These are phyloP conservation scores for Grus americana DNA, from an alignment of 2,113 vertebrate species.

Conservation along the genomic window DNA sequence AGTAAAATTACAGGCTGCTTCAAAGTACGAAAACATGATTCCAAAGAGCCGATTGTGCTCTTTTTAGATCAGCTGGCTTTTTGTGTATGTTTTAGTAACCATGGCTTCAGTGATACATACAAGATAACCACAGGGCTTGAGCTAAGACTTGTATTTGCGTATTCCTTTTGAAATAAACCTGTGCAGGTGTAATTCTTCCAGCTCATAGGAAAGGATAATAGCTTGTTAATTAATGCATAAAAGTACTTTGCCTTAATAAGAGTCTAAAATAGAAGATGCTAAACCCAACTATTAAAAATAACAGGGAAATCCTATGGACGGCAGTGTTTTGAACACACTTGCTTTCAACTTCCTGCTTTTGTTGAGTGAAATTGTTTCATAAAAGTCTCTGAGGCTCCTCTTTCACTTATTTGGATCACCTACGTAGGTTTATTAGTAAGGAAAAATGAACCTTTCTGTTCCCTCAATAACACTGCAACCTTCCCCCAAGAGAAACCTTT, in stretches of 20 bases:
- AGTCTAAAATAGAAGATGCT: background rate
- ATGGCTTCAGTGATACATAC: background rate
- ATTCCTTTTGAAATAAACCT: background rate
- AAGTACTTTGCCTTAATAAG: background rate
- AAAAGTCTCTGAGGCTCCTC: background rate
- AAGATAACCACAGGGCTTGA: background rate
- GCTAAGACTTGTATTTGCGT: background rate
- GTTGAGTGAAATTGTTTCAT: background rate
- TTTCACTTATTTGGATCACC: background rate
- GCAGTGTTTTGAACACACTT: background rate
- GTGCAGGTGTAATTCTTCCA: background rate
- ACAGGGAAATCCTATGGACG: background rate
- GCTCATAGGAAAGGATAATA: background rate
- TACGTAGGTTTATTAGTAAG: background rate
- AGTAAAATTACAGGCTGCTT: background rate
- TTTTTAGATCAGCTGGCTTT: background rate
- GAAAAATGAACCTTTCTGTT: background rate
- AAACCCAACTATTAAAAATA: background rate
- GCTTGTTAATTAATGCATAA: background rate
- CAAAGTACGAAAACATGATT: background rate
- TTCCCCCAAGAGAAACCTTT: background rate
- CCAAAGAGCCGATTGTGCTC: background rate
- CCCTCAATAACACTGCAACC: background rate
- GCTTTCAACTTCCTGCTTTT: constrained; percentile 18
- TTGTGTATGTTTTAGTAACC: background rate